Evolutionary conservation across 2,797 vertebrate species (phyloP).

Genomic region (Poeciliopsis paucimaculata): DNA sequence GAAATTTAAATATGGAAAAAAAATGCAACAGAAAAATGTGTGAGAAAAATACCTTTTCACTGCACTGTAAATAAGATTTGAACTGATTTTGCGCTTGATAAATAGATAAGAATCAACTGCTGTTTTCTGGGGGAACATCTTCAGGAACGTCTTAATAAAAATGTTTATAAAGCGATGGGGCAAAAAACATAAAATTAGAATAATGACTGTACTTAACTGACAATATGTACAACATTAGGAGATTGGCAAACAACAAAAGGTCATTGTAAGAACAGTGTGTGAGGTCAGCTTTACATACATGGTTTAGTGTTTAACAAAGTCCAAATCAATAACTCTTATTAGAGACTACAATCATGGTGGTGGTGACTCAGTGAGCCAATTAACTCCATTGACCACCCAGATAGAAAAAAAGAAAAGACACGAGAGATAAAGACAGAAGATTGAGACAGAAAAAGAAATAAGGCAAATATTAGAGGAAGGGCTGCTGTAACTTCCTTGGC

Average conservation of each 20-base stretch:
- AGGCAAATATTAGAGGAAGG: constrained; percentile 72
- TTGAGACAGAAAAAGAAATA: constrained; percentile 56
- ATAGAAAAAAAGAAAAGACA: constrained; percentile 48
- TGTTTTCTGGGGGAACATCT: neutral
- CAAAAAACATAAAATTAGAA: constrained; percentile 34
- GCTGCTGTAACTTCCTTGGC: constrained; percentile 80
- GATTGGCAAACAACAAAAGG: constrained; percentile 84
- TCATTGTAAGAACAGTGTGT: constrained; percentile 86
- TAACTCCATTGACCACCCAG: constrained; percentile 83
- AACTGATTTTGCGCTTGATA: neutral
- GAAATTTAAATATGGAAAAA: neutral
- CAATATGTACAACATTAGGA: constrained; percentile 84
- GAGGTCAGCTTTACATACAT: constrained; percentile 78
- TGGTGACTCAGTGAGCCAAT: constrained; percentile 88
- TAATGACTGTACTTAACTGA: constrained; percentile 71
- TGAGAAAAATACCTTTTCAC: neutral
- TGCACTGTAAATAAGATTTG: neutral
- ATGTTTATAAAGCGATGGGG: constrained; percentile 20
- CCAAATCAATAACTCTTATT: constrained; percentile 89
- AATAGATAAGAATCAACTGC: neutral
- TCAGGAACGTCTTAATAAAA: no score
- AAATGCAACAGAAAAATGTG: neutral
- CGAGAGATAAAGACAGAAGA: constrained; percentile 37
- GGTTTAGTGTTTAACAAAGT: constrained; percentile 84
- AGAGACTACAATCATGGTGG: constrained; percentile 88